Conservation (phyloP, 2,888 invertebrate genomes). For the Cheilosia urbana region DNA sequence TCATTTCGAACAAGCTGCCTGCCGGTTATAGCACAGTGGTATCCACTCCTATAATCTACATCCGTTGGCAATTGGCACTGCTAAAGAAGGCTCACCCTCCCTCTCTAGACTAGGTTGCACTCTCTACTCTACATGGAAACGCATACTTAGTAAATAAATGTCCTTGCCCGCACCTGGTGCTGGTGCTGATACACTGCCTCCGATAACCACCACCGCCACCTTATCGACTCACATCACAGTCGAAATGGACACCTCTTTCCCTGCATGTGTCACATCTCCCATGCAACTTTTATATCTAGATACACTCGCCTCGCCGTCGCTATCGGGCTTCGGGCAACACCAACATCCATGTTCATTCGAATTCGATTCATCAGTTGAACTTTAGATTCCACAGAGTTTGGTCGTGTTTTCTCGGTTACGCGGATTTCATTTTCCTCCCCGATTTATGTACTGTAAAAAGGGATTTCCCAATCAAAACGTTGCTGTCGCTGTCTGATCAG, state of each 20-base stretch:
- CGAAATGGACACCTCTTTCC: not conserved
- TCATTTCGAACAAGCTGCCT: too few relatives aligned
- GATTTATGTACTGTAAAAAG: conserved; percentile 32
- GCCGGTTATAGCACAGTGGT: too few relatives aligned
- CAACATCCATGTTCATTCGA: conserved; percentile 59
- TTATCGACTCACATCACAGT: too few relatives aligned
- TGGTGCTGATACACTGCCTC: not conserved
- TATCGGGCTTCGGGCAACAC: not conserved
- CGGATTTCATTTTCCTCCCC: conserved; percentile 33
- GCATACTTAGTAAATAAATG: conserved; percentile 67
- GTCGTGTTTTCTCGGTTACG: conserved; percentile 55
- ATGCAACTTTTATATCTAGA: conserved; percentile 71
- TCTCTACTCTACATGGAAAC: conserved; percentile 40
- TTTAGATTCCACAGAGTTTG: conserved; percentile 74
- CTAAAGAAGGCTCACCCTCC: not conserved
- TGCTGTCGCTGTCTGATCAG: conserved; percentile 45
- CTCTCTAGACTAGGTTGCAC: not conserved
- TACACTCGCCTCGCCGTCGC: conserved; percentile 10
- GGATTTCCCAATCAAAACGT: conserved; percentile 73
- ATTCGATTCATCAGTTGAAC: conserved; percentile 68
- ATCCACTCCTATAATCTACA: too few relatives aligned
- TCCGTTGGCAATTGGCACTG: too few relatives aligned
- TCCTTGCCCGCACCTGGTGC: conserved; percentile 47
- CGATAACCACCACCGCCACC: not conserved
- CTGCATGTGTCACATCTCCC: conserved; percentile 16